phyloP scores from a whole-genome alignment of 2,113 vertebrate genomes.

The Kryptolebias marmoratus region DNA sequence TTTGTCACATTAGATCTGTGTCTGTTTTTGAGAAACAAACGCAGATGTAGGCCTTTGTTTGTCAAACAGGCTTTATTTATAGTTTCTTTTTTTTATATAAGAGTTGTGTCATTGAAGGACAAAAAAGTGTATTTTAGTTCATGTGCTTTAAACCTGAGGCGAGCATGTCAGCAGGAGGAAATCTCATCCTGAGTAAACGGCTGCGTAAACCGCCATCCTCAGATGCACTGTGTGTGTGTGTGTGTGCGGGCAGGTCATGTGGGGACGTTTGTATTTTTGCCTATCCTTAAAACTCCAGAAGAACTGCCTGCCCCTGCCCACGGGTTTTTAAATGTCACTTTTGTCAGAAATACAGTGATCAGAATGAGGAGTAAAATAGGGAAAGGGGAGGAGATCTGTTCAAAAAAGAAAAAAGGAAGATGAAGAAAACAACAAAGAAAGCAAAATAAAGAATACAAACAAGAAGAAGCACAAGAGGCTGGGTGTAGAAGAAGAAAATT shows the following conservation, averaged over 20 bases:
- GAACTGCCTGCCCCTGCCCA: conserved; percentile 40
- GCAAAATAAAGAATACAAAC: background rate
- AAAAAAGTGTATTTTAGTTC: conserved; percentile 28
- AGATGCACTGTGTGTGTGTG: conserved; percentile 31
- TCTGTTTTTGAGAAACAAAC: background rate
- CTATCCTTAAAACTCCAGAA: conserved; percentile 40
- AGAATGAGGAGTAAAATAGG: conserved; percentile 1
- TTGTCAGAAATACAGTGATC: conserved; percentile 9
- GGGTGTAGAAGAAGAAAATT: background rate
- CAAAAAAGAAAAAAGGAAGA: background rate
- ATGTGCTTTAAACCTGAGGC: conserved; percentile 55
- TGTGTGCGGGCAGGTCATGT: conserved; percentile 25
- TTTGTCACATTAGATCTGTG: too few species aligned
- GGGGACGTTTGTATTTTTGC: conserved; percentile 33
- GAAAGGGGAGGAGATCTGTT: background rate
- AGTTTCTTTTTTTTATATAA: background rate
- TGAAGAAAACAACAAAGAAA: background rate
- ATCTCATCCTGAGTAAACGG: conserved; percentile 52
- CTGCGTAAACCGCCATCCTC: conserved; percentile 48
- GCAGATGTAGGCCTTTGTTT: background rate
- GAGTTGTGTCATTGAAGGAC: conserved; percentile 31
- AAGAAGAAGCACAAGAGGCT: background rate
- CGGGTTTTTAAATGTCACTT: conserved; percentile 44
- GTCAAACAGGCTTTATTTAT: conserved; percentile 5
- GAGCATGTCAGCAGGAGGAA: conserved; percentile 55